phyloP scores from a whole-genome alignment of 2,113 vertebrate genomes.

The Motacilla tschutschensis region DNA sequence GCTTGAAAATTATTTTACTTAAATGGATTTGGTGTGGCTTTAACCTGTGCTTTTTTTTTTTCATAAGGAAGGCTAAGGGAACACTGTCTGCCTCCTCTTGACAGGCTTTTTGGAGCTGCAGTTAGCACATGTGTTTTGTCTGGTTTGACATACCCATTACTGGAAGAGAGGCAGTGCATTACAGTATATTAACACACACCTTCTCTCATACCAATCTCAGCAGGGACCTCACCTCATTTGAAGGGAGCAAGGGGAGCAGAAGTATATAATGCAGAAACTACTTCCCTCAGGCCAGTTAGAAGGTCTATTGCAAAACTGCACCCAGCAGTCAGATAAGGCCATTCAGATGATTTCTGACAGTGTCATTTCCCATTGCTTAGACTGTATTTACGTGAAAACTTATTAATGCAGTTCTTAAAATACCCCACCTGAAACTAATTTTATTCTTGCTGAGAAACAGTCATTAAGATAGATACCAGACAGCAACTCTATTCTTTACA shows the following conservation, averaged over 20 bases:
- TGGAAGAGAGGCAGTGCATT: background rate
- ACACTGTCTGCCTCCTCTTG: background rate
- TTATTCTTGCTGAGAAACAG: background rate
- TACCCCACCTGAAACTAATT: background rate
- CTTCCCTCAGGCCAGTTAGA: background rate
- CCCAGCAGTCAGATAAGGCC: fast-evolving
- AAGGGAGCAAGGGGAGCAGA: background rate
- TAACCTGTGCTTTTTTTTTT: background rate
- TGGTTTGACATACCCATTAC: background rate
- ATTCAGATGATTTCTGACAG: background rate
- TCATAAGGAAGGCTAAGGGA: background rate
- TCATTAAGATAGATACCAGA: background rate
- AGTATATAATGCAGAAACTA: background rate
- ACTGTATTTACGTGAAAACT: background rate
- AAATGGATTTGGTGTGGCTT: background rate
- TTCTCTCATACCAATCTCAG: background rate
- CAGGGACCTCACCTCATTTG: background rate
- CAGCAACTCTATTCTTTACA: background rate
- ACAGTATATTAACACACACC: background rate
- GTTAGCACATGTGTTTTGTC: background rate
- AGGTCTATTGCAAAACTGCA: background rate
- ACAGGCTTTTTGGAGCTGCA: background rate
- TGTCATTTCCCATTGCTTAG: background rate
- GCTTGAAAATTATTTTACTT: background rate
- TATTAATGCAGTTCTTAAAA: background rate